Percentiles rank a stretch among this genome's conserved stretches.
phyloP scores from a whole-genome alignment of 2,113 vertebrate genomes.

The Hepsetus odoe region DNA sequence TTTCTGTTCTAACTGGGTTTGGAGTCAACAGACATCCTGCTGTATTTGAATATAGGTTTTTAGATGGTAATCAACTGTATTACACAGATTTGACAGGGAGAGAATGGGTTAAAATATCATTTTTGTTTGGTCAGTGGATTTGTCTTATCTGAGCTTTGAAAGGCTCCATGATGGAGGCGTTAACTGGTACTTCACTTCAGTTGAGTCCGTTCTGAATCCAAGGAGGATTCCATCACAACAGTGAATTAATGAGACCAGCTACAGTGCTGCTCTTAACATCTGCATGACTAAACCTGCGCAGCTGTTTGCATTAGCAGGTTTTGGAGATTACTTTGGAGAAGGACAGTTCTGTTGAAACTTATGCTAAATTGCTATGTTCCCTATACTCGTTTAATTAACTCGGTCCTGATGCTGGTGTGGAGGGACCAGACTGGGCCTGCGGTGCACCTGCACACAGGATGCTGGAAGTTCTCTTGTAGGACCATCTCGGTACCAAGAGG shows the following conservation, averaged over 20 bases:
- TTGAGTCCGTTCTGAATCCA: constrained; percentile 16
- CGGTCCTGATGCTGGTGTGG: constrained; percentile 70
- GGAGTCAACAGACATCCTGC: no score
- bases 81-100: not conserved
- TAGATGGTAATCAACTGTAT: not conserved
- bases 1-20: no score
- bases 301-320: constrained; percentile 73
- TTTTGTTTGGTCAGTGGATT: not conserved
- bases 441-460: constrained; percentile 61
- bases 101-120: not conserved
- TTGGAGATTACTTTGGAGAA: constrained; percentile 69
- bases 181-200: constrained; percentile 12
- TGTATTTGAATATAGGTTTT: not conserved
- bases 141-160: not conserved
- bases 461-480: constrained; percentile 70
- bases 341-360: constrained; percentile 70
- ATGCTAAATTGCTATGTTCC: constrained; percentile 74
- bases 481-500: constrained; percentile 78
- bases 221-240: constrained; percentile 49
- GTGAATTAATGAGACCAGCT: constrained; percentile 66
- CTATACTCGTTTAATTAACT: constrained; percentile 75
- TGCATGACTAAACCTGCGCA: constrained; percentile 64
- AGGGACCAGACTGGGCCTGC: constrained; percentile 50
- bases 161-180: not conserved
- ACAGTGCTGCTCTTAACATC: constrained; percentile 60